Percentiles rank a stretch among this genome's conserved stretches.
Conservation (phyloP, 2,888 invertebrate species). For the Apamea anceps region DNA sequence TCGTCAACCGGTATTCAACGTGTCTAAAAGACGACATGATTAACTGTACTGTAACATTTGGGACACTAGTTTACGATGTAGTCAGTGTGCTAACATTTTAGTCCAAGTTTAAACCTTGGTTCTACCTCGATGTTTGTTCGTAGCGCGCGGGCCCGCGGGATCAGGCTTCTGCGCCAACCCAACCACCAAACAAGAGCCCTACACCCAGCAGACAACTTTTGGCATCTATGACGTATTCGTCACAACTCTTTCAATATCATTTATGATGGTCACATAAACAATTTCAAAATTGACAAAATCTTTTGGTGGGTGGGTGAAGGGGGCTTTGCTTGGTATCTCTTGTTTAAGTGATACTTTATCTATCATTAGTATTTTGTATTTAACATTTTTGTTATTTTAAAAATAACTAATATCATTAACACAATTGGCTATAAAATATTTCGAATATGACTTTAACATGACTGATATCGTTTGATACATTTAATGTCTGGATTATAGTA, state of each 20-base stretch:
- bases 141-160: conserved; percentile 89
- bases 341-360: conserved; percentile 70
- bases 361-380: conserved; percentile 45
- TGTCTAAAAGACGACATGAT: conserved; percentile 79
- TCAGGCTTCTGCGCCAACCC: conserved; percentile 89
- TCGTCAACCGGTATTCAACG: conserved; percentile 55
- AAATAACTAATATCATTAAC: conserved; percentile 55
- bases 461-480: conserved; percentile 13
- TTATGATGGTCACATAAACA: conserved; percentile 46
- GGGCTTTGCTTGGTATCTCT: conserved; percentile 91
- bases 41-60: conserved; percentile 65
- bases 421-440: conserved; percentile 7
- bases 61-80: conserved; percentile 71
- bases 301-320: conserved; percentile 91
- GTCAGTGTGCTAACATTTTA: conserved; percentile 81
- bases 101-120: conserved; percentile 73
- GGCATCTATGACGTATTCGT: conserved; percentile 69
- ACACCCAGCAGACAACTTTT: conserved; percentile 86
- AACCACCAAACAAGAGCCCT: conserved; percentile 91
- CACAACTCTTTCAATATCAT: conserved; percentile 41
- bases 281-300: conserved; percentile 80
- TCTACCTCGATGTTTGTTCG: conserved; percentile 66
- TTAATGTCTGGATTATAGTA: conserved; percentile 7
- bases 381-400: conserved; percentile 46
- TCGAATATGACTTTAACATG: conserved; percentile 3